Conservation (phyloP, 2,113 vertebrate genomes). For the Tetraodon nigroviridis region DNA sequence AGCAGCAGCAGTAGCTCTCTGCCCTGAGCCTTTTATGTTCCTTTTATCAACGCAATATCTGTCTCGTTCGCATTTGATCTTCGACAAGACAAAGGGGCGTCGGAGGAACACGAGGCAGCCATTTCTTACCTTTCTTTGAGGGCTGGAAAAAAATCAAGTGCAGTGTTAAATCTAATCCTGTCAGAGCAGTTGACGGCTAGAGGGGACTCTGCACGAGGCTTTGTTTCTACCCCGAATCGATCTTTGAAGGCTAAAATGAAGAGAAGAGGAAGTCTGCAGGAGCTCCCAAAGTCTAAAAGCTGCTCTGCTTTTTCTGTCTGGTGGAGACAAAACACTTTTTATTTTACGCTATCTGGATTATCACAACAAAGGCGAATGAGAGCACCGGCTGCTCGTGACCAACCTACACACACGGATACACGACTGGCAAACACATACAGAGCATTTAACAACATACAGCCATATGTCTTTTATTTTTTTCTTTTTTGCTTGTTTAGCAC, state of each 20-base stretch:
- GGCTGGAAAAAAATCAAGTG: slow-evolving; percentile 54
- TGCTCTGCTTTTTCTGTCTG: slow-evolving; percentile 15
- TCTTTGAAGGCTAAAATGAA: slow-evolving; percentile 40
- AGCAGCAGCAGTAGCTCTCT: slow-evolving; percentile 33
- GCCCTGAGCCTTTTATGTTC: slow-evolving; percentile 38
- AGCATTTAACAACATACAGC: background rate
- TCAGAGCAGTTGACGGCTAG: slow-evolving; percentile 52
- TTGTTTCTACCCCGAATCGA: slow-evolving; percentile 55
- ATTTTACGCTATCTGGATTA: slow-evolving; percentile 33
- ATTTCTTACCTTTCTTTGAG: slow-evolving; percentile 46
- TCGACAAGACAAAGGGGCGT: slow-evolving; percentile 40
- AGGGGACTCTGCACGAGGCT: slow-evolving; percentile 60
- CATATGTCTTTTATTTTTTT: background rate
- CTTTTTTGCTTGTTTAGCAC: background rate
- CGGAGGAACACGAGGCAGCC: slow-evolving; percentile 38
- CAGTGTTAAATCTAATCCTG: slow-evolving; percentile 61
- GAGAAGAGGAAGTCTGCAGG: slow-evolving; percentile 29
- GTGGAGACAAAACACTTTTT: slow-evolving; percentile 22
- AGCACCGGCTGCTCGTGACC: slow-evolving; percentile 31
- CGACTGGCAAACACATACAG: background rate
- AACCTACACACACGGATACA: background rate
- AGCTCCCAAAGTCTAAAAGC: slow-evolving; percentile 26
- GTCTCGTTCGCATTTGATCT: slow-evolving; percentile 51
- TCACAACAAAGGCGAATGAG: slow-evolving; percentile 10
- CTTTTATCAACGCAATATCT: slow-evolving; percentile 45